Base-by-base conservation (phyloP, 2,888 invertebrate genomes). In the Epirrhoe tristata region DNA sequence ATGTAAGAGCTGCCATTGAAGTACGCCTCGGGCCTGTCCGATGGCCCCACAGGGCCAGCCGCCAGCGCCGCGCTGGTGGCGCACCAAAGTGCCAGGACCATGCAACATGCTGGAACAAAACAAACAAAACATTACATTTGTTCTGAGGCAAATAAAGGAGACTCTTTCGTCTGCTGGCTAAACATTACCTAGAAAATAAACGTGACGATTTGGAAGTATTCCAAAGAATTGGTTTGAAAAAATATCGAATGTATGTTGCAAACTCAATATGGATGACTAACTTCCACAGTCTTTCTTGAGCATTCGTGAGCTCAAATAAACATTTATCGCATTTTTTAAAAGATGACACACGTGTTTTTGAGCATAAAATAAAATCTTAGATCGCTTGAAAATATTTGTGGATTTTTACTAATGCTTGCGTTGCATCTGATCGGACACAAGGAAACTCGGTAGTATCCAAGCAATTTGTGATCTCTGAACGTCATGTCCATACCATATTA, bases 1-100 rank as follows among this genome's bases (percentile, higher is more conserved):
- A 97, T 94, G 86, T 96, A 97, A 17, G 97, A 95, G 78, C 96
- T 96, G 76, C 97, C 96, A 90, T 97, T 97, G 90, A 97, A 97
- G 88, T 96, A 97, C 54, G 97, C 97, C 90, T 97, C 97, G 63
- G 96, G 95, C 63, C 95, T 93, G 76, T 95, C 94, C 59, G 95
- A 94, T 65, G 94, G 94, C 14, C 95, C 95, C 64, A 88, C 85
- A 36, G 93, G 92, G 14, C 79, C 83, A 39, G 81, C 86, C 66
- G 84, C 87, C 63, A 69, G 76, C 58, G 75, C 76, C n/a, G 77
- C 69, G 58, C 74, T 51, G 59, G 74, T 64, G 58, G 75, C 67
- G 62, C 77, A 77, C 69, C 83, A 80, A 63, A 77, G 70, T 60
- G 72, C 80, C 66, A 81, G 61, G 55, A 78, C 73, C 58, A 80